A percentile compares a stretch with the other conserved stretches of the same genome.
Evolutionary conservation across 2,888 invertebrate genomes (phyloP).

Genomic region (Rhamphomyia laevipes): DNA sequence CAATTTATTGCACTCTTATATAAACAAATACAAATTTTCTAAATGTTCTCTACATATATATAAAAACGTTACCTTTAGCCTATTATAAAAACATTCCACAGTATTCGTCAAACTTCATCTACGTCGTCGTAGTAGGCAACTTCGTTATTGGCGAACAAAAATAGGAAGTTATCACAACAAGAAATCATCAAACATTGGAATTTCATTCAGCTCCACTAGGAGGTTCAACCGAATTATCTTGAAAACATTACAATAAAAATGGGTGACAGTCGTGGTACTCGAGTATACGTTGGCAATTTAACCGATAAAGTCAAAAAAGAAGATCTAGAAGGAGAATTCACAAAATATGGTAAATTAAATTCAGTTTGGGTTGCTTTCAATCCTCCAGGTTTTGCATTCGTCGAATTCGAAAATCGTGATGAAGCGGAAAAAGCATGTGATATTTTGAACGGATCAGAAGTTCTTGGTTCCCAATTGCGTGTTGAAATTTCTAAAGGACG

Average conservation of each 20-base stretch:
- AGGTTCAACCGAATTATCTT: too few relatives aligned
- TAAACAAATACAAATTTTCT: too few relatives aligned
- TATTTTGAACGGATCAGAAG: constrained; percentile 75
- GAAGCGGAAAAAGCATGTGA: constrained; percentile 75
- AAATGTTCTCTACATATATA: too few relatives aligned
- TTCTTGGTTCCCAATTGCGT: constrained; percentile 75
- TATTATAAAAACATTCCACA: too few relatives aligned
- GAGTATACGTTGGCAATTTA: constrained; percentile 84
- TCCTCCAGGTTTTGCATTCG: constrained; percentile 89
- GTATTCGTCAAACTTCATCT: too few relatives aligned
- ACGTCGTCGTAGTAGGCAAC: too few relatives aligned
- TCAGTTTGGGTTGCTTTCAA: constrained; percentile 88
- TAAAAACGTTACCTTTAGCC: too few relatives aligned
- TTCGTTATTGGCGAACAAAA: too few relatives aligned
- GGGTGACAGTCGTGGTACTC: constrained; percentile 42
- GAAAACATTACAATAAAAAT: constrained; percentile 17
- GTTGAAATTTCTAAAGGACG: constrained; percentile 80
- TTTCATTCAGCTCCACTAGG: too few relatives aligned
- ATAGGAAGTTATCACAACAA: too few relatives aligned
- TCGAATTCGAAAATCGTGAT: constrained; percentile 78
- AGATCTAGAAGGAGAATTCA: constrained; percentile 81
- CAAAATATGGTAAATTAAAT: constrained; percentile 83
- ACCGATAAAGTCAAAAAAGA: constrained; percentile 83
- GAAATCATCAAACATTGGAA: too few relatives aligned
- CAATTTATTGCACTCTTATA: too few relatives aligned